Conservation (phyloP, 2,113 vertebrate species). For the Saguinus imperator region DNA sequence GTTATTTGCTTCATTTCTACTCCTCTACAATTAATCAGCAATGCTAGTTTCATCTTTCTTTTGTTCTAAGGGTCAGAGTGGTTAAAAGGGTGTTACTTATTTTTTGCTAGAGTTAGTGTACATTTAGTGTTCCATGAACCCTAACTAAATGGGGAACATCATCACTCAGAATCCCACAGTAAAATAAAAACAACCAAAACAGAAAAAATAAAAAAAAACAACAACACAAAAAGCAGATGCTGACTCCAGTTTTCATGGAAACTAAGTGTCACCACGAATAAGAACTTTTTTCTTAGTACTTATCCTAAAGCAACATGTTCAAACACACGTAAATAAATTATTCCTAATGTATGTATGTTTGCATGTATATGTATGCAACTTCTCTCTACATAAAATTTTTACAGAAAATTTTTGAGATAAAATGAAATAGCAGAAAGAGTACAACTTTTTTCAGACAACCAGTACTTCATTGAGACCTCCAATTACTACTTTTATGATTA, state of each 20-base stretch:
- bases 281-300: neutral
- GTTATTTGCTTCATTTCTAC: neutral
- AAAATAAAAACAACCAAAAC: neutral
- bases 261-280: neutral
- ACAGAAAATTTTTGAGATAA: neutral
- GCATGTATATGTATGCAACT: neutral
- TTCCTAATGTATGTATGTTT: neutral
- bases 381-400: neutral
- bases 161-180: neutral
- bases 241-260: neutral
- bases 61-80: neutral
- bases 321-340: neutral
- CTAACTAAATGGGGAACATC: neutral
- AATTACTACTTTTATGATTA: neutral
- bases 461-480: neutral
- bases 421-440: neutral
- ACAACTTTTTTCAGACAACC: neutral
- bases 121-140: no score
- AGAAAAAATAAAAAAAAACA: neutral
- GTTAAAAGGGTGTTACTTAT: neutral
- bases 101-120: neutral
- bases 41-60: neutral
- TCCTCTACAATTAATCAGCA: neutral
- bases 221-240: neutral
- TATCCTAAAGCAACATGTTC: neutral